phyloP scores from a whole-genome alignment of 2,888 invertebrate genomes.

The Cerastoderma edule region DNA sequence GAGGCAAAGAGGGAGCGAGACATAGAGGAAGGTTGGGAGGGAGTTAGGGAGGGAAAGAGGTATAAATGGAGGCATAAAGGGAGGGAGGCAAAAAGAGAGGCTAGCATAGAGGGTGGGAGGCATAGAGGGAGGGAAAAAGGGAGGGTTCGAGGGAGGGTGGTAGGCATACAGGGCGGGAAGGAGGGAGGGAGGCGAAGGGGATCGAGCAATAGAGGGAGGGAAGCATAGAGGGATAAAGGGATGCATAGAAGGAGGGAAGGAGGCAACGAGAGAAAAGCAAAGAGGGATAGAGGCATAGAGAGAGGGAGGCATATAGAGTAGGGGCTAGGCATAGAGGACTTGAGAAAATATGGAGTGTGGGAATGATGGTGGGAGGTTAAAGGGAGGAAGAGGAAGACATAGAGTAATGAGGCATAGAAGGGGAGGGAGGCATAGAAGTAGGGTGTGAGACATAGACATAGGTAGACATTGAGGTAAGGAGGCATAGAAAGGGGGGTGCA shows the following conservation, averaged over 20 bases:
- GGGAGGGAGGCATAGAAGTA: not conserved
- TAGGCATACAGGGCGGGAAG: no score
- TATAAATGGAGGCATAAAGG: no score
- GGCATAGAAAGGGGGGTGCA: not conserved
- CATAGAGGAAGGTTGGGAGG: no score
- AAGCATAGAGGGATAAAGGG: no score
- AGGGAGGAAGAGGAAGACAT: not conserved
- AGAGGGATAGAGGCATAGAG: not conserved
- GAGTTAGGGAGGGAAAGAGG: no score
- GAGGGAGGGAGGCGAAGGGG: not conserved
- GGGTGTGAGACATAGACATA: not conserved
- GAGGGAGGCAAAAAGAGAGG: no score
- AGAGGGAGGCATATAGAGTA: not conserved
- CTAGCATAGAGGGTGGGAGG: no score
- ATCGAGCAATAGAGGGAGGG: not conserved
- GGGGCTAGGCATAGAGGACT: not conserved
- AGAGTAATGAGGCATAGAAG: not conserved
- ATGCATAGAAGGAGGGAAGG: not conserved
- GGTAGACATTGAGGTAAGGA: not conserved
- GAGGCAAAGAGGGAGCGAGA: no score
- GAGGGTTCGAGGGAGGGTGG: no score
- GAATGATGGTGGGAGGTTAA: not conserved
- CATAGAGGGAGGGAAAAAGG: no score
- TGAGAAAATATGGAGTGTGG: not conserved
- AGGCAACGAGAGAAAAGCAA: not conserved